Base-by-base conservation (phyloP, 2,888 invertebrate genomes). In the Ecdyonurus torrentis region DNA sequence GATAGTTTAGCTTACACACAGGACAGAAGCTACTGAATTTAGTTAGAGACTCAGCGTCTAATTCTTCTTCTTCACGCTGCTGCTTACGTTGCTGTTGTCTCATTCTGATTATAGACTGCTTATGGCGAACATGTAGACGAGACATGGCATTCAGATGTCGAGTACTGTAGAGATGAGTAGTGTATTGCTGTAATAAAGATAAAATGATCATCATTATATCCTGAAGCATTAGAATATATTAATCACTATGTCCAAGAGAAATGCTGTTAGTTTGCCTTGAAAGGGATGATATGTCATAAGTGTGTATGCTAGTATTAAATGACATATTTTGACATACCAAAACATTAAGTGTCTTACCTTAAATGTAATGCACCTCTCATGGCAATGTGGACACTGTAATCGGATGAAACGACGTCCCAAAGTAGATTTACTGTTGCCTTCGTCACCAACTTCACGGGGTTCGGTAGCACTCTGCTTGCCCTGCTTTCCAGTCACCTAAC, bases 21-120 rank as follows among this genome's bases (percentile, higher is more conserved):
- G 83, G 81, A 73, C 87, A 88, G 76, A 84, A 90, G 71, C 82
- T 84, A 66, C 85, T 83, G 69, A 72, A 73, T 25, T 74, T 77
- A n/a, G 72, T 72, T 59, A 74, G 67, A 19, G 80, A 81, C 2
- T 74, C 84, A 74, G 91, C 91, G 64, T 82, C 81, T 68, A 84
- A 70, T 2, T 74, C 84, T 74, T 91, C 91, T 64, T 90, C 79
- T 68, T 86, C 84, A 61, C 87, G 83, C 74, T 91, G 91, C 2
- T 87, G 85, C 61, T 84, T 85, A 64, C 91, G 83, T 73, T 91
- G 91, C 1, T 86, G 82, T 65, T 85, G 81, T 63, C 91, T 83
- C 86, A 91, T 87, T 69, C 86, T 84, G 65, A 85, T 79, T 68
- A 89, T 74, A 70, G 86, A 84, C 61, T 84, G 81, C 72, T 87